phyloP scores from a whole-genome alignment of 2,888 invertebrate species.

The Pyrochroa serraticornis region DNA sequence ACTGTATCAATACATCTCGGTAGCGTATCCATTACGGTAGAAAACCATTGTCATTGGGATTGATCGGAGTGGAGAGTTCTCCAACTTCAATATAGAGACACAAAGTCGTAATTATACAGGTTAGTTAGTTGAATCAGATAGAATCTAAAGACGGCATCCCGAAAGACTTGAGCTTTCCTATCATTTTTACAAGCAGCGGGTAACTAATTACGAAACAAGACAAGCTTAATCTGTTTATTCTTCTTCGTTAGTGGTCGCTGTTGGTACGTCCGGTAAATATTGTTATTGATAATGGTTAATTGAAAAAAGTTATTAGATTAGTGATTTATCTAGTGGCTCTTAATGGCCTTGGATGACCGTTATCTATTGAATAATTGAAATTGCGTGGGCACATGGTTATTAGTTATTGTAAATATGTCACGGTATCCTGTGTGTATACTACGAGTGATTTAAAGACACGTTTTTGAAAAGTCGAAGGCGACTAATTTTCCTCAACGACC shows the following conservation, averaged over 20 bases:
- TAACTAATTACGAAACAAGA: slow-evolving; percentile 26
- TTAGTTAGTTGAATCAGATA: slow-evolving; percentile 35
- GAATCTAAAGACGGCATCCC: slow-evolving; percentile 27
- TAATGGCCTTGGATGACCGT: slow-evolving; percentile 5
- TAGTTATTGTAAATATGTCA: no score
- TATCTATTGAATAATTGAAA: not conserved
- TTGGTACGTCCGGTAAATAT: slow-evolving; percentile 14
- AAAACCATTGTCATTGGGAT: slow-evolving; percentile 37
- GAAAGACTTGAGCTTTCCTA: slow-evolving; percentile 23
- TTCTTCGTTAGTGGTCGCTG: slow-evolving; percentile 20
- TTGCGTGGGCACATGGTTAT: no score
- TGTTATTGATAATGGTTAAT: slow-evolving; percentile 21
- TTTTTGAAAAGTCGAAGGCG: no score
- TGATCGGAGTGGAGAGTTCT: slow-evolving; percentile 31
- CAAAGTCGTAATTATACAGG: slow-evolving; percentile 36
- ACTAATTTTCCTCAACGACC: no score
- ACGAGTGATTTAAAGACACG: no score
- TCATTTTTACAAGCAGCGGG: slow-evolving; percentile 28
- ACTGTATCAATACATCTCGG: slow-evolving; percentile 36
- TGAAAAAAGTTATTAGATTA: slow-evolving; percentile 26
- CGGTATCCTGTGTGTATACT: no score
- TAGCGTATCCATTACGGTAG: slow-evolving; percentile 35
- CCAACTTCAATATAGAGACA: slow-evolving; percentile 30
- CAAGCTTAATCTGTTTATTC: slow-evolving; percentile 26
- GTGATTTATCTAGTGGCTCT: slow-evolving; percentile 21